A percentile compares a stretch with the other conserved stretches of the same genome.
These are phyloP conservation scores for Operophtera brumata DNA, from an alignment of 2,888 invertebrate genomes.

Conservation along the genomic window DNA sequence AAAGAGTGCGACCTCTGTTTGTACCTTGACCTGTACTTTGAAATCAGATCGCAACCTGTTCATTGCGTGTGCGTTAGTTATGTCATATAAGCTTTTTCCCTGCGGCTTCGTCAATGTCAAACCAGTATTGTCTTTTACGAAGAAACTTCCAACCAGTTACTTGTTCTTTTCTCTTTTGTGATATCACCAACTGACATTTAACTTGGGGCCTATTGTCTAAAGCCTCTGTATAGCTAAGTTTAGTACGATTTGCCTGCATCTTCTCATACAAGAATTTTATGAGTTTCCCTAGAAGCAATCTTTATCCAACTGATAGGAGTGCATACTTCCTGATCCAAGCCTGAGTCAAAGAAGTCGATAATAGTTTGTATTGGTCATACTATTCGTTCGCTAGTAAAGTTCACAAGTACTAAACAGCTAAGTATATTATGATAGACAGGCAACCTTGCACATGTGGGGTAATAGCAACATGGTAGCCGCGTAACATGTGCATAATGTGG, in stretches of 20 bases:
- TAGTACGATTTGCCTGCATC: too few relatives aligned
- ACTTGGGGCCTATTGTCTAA: too few relatives aligned
- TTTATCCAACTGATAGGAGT: too few relatives aligned
- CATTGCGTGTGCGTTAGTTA: constrained; percentile 7
- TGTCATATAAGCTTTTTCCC: constrained; percentile 13
- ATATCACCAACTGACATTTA: too few relatives aligned
- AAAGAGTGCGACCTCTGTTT: constrained; percentile 5
- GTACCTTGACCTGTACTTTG: constrained; percentile 21
- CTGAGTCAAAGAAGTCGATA: too few relatives aligned
- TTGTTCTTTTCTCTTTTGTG: background rate
- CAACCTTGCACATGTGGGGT: constrained; percentile 19
- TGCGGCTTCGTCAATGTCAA: constrained; percentile 7
- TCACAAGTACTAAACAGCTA: too few relatives aligned
- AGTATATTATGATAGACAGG: background rate
- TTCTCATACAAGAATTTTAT: too few relatives aligned
- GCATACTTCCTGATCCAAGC: too few relatives aligned
- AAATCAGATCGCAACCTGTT: constrained; percentile 23
- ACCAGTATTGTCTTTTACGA: constrained; percentile 1
- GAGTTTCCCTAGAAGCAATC: too few relatives aligned
- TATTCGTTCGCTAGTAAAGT: too few relatives aligned
- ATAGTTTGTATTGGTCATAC: too few relatives aligned
- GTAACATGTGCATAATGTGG: constrained; percentile 6
- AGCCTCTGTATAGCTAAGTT: too few relatives aligned
- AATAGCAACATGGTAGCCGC: constrained; percentile 12
- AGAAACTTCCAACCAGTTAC: background rate